Evolutionary conservation across 2,113 vertebrate species (phyloP), one percentile per base, ranked within the genome.

Genomic region (Anoura caudifer): DNA sequence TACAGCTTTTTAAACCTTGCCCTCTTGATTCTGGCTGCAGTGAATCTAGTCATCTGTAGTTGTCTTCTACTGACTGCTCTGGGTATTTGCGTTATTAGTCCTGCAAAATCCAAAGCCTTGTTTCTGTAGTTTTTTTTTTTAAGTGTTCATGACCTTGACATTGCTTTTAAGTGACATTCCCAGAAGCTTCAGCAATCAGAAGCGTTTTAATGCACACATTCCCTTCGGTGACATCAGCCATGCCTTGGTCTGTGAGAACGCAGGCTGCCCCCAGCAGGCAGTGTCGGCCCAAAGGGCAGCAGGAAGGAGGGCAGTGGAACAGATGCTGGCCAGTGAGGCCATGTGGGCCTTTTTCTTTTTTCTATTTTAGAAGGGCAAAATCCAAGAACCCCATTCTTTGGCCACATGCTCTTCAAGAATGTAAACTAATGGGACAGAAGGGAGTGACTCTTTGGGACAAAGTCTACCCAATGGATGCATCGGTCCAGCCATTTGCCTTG

Each of bases 381-480:
- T 45, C 2, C 33, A 36, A 61, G 47, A 43, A 7, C 20, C 0
- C 0, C 45, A 77, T 43, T 22, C 70, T 87, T 56, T 19, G 76
- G 65, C 63, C 88, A 79, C 88, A 50, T 31, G 2, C 1, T 87
- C 76, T 83, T 77, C 82, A 81, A 8, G 4, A 56, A 83, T 28
- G 92, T 86, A 79, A 97, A 73, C 38, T 63, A 36, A 7, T 59
- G 54, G 45, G 90, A 45, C 93, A 28, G n/a, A 96, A 97, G 73
- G 76, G 75, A 31, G 22, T 76, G 77, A 95, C 76, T 92, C 50
- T 88, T 75, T 87, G 84, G 70, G 0, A 1, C 54, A 56, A 95
- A 28, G 3, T 43, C 7, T 87, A 59, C 28, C 43, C 73, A 96
- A n/a, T 92, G 76, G 65, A 52, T 16, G 10, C 36, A 75, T 94